Evolutionary conservation across 2,113 vertebrate species (phyloP), one percentile per base, ranked within the genome.

Genomic region (Salvelinus fontinalis): DNA sequence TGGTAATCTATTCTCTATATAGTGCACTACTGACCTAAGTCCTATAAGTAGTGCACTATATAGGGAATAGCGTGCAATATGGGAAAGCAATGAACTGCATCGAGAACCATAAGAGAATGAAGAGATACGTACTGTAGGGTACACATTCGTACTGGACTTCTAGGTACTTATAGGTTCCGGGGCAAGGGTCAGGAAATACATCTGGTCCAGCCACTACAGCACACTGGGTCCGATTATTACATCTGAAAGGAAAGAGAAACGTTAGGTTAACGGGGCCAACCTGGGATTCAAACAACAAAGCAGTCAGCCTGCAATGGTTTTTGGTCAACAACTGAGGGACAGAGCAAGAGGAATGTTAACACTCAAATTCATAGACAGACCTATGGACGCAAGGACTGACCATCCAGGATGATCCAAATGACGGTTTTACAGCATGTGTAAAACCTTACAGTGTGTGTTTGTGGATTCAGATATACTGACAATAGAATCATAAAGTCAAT

Each of bases 81-180:
- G 51, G 5, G 1, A 4, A 18, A 54, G 14, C 5, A 2, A 16
- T 54, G 18, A 62, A 22, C 59, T 62, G n/a, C 7, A 9, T 22
- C 4, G 7, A n/a, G 59, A 62, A 51, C 11, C 39, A 44, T 2
- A 44, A 44, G 39, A 51, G 69, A 73, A 81, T 22, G 13, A 77
- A 59, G 75, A 70, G 80, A 89, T 95, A 98, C 97, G 70, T 97
- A 98, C 97, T 98, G 93, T 97, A 98, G 81, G 97, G 97, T 31
- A 98, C 97, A 83, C 97, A 98, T 90, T 98, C 97, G 9, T 98
- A 98, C 75, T 98, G 97, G 83, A 98, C 97, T 91, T 98, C 97
- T 80, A 98, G 93, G 85, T 98, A 98, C 83, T 98, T 98, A 90
- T 97, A 98, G 0, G 97, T 98, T 79, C 97, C 97, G 0, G 97